A percentile compares a stretch with the other conserved stretches of the same genome.
Conservation (phyloP, 2,888 invertebrate species). For the Abrostola tripartita region DNA sequence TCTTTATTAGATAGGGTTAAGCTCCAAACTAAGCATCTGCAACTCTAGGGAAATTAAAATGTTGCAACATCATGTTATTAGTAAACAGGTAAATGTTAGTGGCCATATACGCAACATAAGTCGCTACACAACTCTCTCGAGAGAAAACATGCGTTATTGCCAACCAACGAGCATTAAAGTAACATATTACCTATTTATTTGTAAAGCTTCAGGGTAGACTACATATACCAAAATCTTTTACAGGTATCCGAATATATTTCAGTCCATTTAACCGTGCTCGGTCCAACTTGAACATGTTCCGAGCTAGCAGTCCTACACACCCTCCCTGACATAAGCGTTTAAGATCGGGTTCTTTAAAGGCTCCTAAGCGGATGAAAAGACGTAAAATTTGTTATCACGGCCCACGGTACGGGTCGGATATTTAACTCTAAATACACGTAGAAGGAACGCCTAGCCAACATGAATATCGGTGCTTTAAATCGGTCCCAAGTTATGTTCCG, state of each 20-base stretch:
- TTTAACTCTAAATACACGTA: slow-evolving; percentile 24
- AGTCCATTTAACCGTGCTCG: slow-evolving; percentile 31
- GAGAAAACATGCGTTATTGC: slow-evolving; percentile 25
- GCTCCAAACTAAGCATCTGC: slow-evolving; percentile 2
- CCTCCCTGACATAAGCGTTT: slow-evolving; percentile 36
- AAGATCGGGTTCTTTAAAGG: slow-evolving; percentile 31
- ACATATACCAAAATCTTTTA: slow-evolving; percentile 29
- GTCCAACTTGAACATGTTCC: slow-evolving; percentile 28
- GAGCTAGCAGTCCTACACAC: slow-evolving; percentile 13
- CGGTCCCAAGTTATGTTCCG: slow-evolving; percentile 14
- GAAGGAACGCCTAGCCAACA: slow-evolving; percentile 5
- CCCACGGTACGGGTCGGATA: slow-evolving; percentile 11
- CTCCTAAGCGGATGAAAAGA: slow-evolving; percentile 37
- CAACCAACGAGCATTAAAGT: slow-evolving; percentile 19
- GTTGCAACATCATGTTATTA: slow-evolving; percentile 37
- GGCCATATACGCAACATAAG: slow-evolving; percentile 19
- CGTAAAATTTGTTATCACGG: slow-evolving; percentile 33
- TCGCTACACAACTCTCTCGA: slow-evolving; percentile 19
- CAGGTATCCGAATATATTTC: slow-evolving; percentile 34
- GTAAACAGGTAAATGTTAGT: slow-evolving; percentile 32
- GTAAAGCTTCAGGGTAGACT: slow-evolving; percentile 10
- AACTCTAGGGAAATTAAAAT: slow-evolving; percentile 45
- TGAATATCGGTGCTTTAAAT: slow-evolving; percentile 7
- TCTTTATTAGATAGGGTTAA: slow-evolving; percentile 5
- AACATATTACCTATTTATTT: slow-evolving; percentile 21